Base-by-base conservation (phyloP, 2,113 vertebrate species). In the Misgurnus anguillicaudatus region DNA sequence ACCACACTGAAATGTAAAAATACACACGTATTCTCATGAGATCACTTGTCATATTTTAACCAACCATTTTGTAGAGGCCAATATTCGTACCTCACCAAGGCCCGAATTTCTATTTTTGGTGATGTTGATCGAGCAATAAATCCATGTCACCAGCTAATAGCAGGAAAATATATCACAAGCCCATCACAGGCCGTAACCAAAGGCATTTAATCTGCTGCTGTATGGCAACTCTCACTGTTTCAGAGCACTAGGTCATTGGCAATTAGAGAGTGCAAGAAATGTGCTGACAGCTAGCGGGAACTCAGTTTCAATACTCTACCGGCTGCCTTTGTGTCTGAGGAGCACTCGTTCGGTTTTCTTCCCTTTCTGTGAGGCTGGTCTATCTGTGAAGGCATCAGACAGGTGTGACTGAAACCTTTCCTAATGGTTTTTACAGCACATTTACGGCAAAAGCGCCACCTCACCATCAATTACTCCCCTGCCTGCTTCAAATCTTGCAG, bases 401-500 rank as follows among this genome's bases (percentile, higher is more conserved):
- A 39, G 68, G 77, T 68, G 73, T 79, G 81, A 88, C 58, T 77
- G 14, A 85, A 85, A 80, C 66, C 19, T 21, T 81, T 80, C 79
- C 66, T 72, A 74, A 80, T 77, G 72, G 75, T 61, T 85, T 78
- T 79, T 80, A 73, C 85, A 77, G 80, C 61, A 79, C 78, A 78
- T 86, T 85, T 82, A 80, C 71, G 67, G 67, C 55, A 14, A 41
- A 9, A 31, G 68, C 39, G 67, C 39, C 81, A 31, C 48, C 64
- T 69, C 61, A 9, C 77, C 85, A 86, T 87, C 83, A 87, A 89
- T 86, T 81, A 68, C 72, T 39, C 41, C 36, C 75, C 81, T 80
- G 77, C 80, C 63, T 65, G 85, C 86, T 90, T 86, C 79, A 84
- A 87, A 77, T 81, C 81, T 87, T 85, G 81, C 79, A 47, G 85